Evolutionary conservation across 30 jellyfish, hydroid and myxozoan species (phyloP).

Genomic region (Rhopilema esculentum): DNA sequence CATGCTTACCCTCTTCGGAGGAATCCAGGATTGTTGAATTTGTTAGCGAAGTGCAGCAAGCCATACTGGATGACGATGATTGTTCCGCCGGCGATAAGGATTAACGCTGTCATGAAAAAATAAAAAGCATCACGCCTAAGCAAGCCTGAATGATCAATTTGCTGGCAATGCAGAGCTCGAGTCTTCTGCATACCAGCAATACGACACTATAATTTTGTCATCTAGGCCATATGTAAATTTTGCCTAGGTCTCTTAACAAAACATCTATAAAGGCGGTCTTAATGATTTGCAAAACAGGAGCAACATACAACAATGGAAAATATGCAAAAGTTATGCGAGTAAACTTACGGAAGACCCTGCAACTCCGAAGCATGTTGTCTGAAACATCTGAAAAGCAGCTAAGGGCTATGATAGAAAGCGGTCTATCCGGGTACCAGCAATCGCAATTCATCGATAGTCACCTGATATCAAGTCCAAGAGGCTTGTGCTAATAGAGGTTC

Average conservation of each 20-base stretch:
- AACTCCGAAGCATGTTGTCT: not conserved
- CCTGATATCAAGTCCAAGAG: not conserved
- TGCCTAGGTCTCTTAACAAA: too few species aligned
- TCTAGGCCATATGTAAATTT: too few species aligned
- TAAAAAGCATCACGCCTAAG: not conserved
- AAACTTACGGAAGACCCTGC: not conserved
- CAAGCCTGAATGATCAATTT: not conserved
- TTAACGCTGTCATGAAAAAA: slow-evolving; percentile 4
- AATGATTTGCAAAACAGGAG: too few species aligned
- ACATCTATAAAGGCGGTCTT: too few species aligned
- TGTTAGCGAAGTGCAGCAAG: slow-evolving; percentile 8
- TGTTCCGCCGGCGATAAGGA: not conserved
- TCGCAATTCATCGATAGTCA: not conserved
- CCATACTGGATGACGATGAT: slow-evolving; percentile 10
- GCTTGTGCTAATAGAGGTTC: too few species aligned
- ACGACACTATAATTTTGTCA: too few species aligned
- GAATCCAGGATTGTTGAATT: not conserved
- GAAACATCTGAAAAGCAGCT: not conserved
- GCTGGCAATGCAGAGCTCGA: too few species aligned
- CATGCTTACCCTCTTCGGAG: not conserved
- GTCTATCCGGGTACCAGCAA: not conserved
- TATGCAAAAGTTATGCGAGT: too few species aligned
- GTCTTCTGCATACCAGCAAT: too few species aligned
- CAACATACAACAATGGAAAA: too few species aligned
- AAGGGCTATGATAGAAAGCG: not conserved